Evolutionary conservation across 2,888 invertebrate genomes (phyloP), one percentile per base, ranked within the genome.

Genomic region (Dasysyrphus albostriatus): DNA sequence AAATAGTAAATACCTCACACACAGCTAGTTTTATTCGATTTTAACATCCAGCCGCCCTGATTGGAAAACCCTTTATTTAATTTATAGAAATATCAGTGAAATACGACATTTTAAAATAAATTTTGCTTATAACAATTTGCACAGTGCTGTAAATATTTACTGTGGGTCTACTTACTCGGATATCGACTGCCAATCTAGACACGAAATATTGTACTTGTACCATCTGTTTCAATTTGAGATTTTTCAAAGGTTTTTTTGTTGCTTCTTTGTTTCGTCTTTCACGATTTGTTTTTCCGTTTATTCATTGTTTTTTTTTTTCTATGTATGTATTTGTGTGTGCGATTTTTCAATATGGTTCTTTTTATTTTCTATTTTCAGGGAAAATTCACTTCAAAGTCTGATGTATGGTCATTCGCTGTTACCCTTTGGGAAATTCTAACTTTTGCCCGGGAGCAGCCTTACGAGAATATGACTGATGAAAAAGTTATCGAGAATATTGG

Each of bases 371-470:
- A 37, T 69, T 88, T 88, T 91, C 93, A 97, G 96, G 96, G 96
- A 70, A 96, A 96, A 93, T 97, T 96, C 92, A 95, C 96, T 44
- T 95, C 95, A 67, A 97, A 97, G 92, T 96, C 96, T 89, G 97
- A 97, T 93, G 97, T 97, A 58, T 98, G 97, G 97, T 95, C 97
- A 73, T 97, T 97, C 91, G 97, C 96, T 58, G 96, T 97, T 78
- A 96, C 97, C 67, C 93, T 97, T 88, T 98, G 97, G 97, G 97
- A 98, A 93, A 95, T 98, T 89, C 93, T 98, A 91, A 96, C 96
- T 49, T 96, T 96, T 92, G 97, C 97, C 61, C 94, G 96, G 72
- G 96, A 96, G 90, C 96, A 97, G 91, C 98, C 98, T 8, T 97
- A 95, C 92, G 95, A 96, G 90, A 95, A 96, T 89, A 93, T 97